Evolutionary conservation across 1,140 invertebrate genomes (phyloP), one percentile per base, ranked within the genome.

Genomic region (Coenobita brevimanus): DNA sequence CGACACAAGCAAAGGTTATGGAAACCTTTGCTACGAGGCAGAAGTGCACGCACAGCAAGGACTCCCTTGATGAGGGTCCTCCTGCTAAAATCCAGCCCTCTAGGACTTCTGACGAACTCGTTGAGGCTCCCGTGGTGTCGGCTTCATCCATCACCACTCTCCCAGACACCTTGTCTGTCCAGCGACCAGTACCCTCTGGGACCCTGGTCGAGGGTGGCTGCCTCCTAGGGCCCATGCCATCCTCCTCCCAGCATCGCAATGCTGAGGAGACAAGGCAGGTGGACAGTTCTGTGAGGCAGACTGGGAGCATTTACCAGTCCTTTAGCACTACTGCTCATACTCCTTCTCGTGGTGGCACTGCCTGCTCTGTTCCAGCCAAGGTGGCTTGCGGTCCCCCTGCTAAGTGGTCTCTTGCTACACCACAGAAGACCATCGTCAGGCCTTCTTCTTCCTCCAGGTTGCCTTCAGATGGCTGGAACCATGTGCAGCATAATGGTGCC

Each of bases 121-220:
- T 64, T n/a, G 62, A 64, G 62, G 62, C 62, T 64, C 62, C 62
- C 62, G 3, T 64, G 62, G 62, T 64, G 62, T 24, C 62, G 3
- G 62, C 62, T 64, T 6, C 17, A 30, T 3, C 21, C 62, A 30
- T 30, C n/a, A n/a, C n/a, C n/a, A n/a, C n/a, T n/a, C n/a, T n/a
- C n/a, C n/a, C n/a, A n/a, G n/a, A n/a, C n/a, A 21, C 62, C 17
- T n/a, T 21, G 62, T n/a, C 62, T 30, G 62, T 30, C 30, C 62
- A 24, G 62, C 62, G 62, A 30, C 21, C 62, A n/a, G 17, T 64
- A 21, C n/a, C 62, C 21, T 64, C 62, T 64, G 62, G 62, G 62
- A 30, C 62, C 62, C 62, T 6, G 3, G 62, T 64, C 3, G 62
- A n/a, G 62, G 21, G 3, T 21, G 62, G 62, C 30, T 24, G 62